phyloP scores from a whole-genome alignment of 2,797 vertebrate species.

The Adelosebastes latens region DNA sequence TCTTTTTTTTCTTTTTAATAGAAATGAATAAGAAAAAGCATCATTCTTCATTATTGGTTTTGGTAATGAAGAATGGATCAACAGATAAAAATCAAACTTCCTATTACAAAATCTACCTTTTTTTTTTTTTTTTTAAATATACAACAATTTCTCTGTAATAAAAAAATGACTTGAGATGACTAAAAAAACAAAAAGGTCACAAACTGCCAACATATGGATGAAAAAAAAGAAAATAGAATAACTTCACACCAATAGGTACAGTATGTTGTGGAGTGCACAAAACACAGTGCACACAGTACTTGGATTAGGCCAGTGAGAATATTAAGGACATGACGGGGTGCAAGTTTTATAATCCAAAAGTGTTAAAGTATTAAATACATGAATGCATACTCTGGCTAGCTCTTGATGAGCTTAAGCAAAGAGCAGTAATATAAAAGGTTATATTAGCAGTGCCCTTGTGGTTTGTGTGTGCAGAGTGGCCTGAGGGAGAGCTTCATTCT shows the following conservation, averaged over 20 bases:
- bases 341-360: conserved; percentile 34
- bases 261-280: not conserved
- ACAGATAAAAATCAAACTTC: no score
- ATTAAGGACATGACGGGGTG: conserved; percentile 18
- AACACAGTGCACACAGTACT: not conserved
- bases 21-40: not conserved
- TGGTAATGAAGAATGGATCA: no score
- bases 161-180: no score
- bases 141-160: not conserved
- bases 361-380: conserved; percentile 31
- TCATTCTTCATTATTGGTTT: not conserved
- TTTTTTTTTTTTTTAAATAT: no score
- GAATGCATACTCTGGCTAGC: conserved; percentile 3
- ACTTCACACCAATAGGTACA: not conserved
- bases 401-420: conserved; percentile 41
- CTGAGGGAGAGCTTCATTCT: conserved; percentile 48
- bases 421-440: conserved; percentile 34
- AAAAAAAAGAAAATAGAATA: no score
- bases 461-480: conserved; percentile 14
- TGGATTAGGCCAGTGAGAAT: conserved; percentile 22
- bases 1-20: fast-evolving
- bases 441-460: conserved; percentile 37
- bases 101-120: not conserved
- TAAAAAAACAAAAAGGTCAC: not conserved
- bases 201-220: not conserved